Evolutionary conservation across 23 tunicate species (phyloP).

Genomic region (Diplosoma virens): DNA sequence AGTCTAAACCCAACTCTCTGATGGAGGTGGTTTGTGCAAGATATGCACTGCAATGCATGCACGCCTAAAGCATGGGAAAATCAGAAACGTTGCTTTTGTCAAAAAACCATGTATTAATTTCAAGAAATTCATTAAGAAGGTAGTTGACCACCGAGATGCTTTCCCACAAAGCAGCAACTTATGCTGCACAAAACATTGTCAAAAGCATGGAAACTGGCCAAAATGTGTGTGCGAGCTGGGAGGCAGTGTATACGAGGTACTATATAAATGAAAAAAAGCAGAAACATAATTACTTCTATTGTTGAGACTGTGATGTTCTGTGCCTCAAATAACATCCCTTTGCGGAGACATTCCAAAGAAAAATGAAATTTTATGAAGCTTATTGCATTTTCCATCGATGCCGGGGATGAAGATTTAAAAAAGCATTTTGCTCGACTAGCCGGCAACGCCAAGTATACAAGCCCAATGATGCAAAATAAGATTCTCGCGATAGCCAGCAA

Average conservation of each 20-base stretch:
- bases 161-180: slow-evolving; percentile 33
- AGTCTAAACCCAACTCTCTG: slow-evolving; percentile 43
- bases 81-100: slow-evolving; percentile 39
- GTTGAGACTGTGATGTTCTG: slow-evolving; percentile 13
- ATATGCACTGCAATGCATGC: slow-evolving; percentile 22
- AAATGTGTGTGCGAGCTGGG: slow-evolving; percentile 12
- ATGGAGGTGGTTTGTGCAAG: slow-evolving; percentile 49
- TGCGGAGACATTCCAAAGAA: slow-evolving; percentile 7
- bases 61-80: slow-evolving; percentile 3
- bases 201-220: slow-evolving; percentile 26
- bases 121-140: slow-evolving; percentile 51
- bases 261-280: slow-evolving; percentile 20
- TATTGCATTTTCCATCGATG: not conserved
- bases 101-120: slow-evolving; percentile 40
- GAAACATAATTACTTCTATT: not conserved
- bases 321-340: slow-evolving; percentile 23
- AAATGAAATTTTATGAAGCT: slow-evolving; percentile 23
- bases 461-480: slow-evolving; percentile 27
- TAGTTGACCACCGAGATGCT: slow-evolving; percentile 27
- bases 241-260: slow-evolving; percentile 33
- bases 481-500: slow-evolving; percentile 16
- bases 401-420: not conserved
- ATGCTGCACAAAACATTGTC: slow-evolving; percentile 21
- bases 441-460: slow-evolving; percentile 25
- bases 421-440: not conserved